Evolutionary conservation across 1,140 invertebrate species (phyloP).

Genomic region (Drosophila paulistorum): DNA sequence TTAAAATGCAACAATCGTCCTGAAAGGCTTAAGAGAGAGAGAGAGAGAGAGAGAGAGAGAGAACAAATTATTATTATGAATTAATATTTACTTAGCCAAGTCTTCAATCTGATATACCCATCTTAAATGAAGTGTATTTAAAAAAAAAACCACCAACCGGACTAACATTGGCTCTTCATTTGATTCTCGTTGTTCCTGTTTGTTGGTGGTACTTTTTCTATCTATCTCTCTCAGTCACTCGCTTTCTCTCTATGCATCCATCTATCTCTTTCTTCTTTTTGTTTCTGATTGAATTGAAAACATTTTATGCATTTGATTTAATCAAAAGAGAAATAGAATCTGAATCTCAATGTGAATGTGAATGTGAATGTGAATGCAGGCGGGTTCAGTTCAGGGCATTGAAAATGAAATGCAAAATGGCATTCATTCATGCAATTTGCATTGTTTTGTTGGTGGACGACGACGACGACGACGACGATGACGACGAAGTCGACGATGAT

Average conservation of each 20-base stretch:
- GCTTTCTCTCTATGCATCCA: neutral
- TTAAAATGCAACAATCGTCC: too few species aligned
- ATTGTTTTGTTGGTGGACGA: conserved; percentile 54
- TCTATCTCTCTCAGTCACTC: conserved; percentile 10
- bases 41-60: too few species aligned
- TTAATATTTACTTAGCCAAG: too few species aligned
- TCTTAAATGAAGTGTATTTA: neutral
- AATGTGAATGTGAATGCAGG: conserved; percentile 36
- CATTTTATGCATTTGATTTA: conserved; percentile 81
- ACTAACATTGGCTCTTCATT: conserved; percentile 42
- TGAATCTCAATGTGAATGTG: conserved; percentile 41
- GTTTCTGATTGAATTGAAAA: conserved; percentile 74
- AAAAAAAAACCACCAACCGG: conserved; percentile 28
- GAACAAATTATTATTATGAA: too few species aligned
- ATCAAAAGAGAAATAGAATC: conserved; percentile 78
- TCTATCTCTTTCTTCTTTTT: conserved; percentile 23
- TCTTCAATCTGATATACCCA: neutral
- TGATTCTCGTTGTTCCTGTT: conserved; percentile 47
- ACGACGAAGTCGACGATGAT: neutral
- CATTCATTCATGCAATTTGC: conserved; percentile 80
- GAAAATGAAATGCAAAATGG: conserved; percentile 77
- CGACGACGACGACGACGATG: conserved; percentile 2
- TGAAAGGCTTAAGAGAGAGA: too few species aligned
- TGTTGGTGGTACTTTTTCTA: conserved; percentile 6
- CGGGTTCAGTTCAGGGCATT: conserved; percentile 37